Evolutionary conservation across 2,797 vertebrate genomes (phyloP), one percentile per base, ranked within the genome.

Genomic region (Poeciliopsis gracilis): DNA sequence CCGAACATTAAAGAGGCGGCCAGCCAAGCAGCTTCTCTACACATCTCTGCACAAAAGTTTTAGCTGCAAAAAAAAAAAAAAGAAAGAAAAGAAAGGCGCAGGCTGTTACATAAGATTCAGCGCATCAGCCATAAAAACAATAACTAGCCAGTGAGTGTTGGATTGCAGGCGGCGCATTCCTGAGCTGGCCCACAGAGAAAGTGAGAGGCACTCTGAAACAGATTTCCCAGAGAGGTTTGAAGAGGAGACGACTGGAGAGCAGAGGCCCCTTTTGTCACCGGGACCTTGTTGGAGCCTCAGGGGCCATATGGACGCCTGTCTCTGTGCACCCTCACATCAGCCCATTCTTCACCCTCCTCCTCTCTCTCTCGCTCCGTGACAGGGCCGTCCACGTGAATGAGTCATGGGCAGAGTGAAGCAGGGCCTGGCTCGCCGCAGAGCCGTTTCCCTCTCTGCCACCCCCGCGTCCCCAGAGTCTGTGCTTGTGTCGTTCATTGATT

Each of bases 401-500:
- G 94, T 95, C 91, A 87, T 82, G 92, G 93, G 93, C 92, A 84
- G 80, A 84, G 84, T 91, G 93, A 94, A 90, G 89, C 94, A 77
- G 87, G 75, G 86, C 81, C 77, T 78, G 69, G 94, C 93, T 91
- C 75, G 87, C 93, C 94, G 93, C 92, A 79, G 11, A 49, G 80
- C 80, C 63, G 61, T 71, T 86, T 76, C 70, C 45, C 46, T 55
- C 55, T 45, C 38, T 77, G 63, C 78, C 28, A 8, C 28, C 25
- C 72, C 36, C 75, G 49, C 71, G 75, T 72, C 41, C 45, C 59
- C n/a, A 33, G 28, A 57, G 45, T 77, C 81, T 80, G 45, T 49
- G 49, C 75, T 77, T 73, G 77, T 70, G 75, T 78, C 77, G 43
- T 49, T 84, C 59, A 77, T 86, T 66, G 73, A 67, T 76, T 79